Conservation (phyloP, 2,113 vertebrate species). For the Lepus timidus region DNA sequence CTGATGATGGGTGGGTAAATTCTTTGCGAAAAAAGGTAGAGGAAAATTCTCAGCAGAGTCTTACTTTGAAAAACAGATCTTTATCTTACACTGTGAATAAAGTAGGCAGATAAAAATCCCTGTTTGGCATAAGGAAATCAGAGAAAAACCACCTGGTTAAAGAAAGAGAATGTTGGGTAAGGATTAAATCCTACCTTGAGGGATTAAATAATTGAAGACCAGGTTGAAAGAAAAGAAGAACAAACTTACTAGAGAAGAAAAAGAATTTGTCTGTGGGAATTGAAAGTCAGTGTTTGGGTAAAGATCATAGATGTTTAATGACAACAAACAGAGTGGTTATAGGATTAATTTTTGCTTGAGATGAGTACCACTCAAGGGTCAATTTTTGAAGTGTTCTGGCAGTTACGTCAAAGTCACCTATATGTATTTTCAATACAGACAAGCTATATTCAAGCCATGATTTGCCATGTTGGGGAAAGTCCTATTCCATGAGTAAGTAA, state of each 20-base stretch:
- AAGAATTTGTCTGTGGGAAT: background rate
- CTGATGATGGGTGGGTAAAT: background rate
- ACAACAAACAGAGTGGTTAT: background rate
- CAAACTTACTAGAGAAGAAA: background rate
- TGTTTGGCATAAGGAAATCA: background rate
- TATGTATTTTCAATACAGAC: background rate
- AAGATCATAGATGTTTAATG: background rate
- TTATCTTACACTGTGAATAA: background rate
- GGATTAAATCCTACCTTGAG: background rate
- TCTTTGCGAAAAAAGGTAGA: background rate
- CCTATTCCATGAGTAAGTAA: background rate
- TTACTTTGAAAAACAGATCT: background rate
- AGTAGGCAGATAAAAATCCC: accelerated
- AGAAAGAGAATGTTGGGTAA: background rate
- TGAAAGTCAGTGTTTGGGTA: background rate
- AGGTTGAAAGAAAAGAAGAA: background rate
- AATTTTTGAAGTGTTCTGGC: background rate
- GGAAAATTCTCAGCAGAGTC: too few relatives aligned
- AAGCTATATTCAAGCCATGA: background rate
- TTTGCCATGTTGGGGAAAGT: too few relatives aligned
- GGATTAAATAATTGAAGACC: background rate
- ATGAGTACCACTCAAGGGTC: background rate
- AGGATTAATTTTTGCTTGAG: background rate
- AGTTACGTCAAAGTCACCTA: background rate
- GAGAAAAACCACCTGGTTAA: background rate